Conservation (phyloP, 2,113 vertebrate species). For the Mugil cephalus region DNA sequence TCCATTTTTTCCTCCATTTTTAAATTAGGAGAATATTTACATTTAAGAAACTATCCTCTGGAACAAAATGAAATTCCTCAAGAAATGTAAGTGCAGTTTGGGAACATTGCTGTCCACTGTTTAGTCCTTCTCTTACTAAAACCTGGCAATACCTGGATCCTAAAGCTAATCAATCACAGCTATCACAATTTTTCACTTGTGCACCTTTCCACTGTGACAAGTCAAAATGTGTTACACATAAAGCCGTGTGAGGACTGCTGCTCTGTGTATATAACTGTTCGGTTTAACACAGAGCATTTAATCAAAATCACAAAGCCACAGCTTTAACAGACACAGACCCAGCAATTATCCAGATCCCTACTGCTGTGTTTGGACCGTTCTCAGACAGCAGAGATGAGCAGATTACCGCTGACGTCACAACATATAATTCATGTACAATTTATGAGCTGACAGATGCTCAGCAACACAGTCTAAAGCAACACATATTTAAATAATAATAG, state of each 20-base stretch:
- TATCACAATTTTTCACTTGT: background rate
- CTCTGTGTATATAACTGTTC: background rate
- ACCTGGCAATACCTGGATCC: no score
- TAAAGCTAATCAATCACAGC: no score
- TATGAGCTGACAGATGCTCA: constrained; percentile 28
- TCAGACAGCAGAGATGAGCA: constrained; percentile 27
- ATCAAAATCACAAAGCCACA: background rate
- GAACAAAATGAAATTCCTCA: no score
- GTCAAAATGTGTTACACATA: background rate
- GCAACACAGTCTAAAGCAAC: background rate
- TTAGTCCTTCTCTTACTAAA: no score
- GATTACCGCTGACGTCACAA: constrained; percentile 35
- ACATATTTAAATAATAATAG: background rate
- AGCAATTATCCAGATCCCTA: background rate
- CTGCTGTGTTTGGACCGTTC: background rate
- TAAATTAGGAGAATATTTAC: no score
- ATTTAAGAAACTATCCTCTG: no score
- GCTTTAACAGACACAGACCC: background rate
- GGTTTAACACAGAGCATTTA: background rate
- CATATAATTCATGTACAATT: constrained; percentile 51
- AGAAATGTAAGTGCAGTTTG: no score
- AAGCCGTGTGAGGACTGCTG: background rate
- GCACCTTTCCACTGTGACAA: no score
- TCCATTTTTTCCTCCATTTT: no score
- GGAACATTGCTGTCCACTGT: no score